These are phyloP conservation scores for Paratrypauchen microcephalus DNA, from an alignment of 2,797 vertebrate species.

Conservation along the genomic window DNA sequence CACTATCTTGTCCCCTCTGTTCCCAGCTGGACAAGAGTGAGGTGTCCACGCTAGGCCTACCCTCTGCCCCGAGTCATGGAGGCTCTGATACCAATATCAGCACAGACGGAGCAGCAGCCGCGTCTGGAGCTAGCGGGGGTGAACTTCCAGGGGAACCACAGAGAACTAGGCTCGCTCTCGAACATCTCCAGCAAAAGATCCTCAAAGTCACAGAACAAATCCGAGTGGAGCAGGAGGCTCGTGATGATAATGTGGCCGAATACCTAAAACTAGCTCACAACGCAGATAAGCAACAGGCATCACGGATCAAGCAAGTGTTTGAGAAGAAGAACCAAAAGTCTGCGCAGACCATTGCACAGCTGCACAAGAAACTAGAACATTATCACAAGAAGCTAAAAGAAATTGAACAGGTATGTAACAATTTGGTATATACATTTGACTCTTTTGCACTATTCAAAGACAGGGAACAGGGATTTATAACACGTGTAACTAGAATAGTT, in stretches of 20 bases:
- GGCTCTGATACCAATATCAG: constrained; percentile 90
- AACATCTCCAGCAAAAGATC: constrained; percentile 98
- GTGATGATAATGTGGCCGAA: constrained; percentile 95
- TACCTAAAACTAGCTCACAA: constrained; percentile 97
- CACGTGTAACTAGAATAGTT: background rate
- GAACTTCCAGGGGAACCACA: constrained; percentile 88
- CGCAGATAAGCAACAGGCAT: constrained; percentile 94
- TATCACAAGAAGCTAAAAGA: constrained; percentile 96
- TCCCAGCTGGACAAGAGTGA: constrained; percentile 94
- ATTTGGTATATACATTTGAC: too few species aligned
- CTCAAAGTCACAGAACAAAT: constrained; percentile 99
- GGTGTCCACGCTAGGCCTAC: constrained; percentile 80
- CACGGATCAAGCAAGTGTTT: constrained; percentile 97
- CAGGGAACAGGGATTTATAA: background rate
- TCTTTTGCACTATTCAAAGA: background rate
- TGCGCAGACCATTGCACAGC: constrained; percentile 93
- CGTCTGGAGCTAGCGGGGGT: constrained; percentile 61
- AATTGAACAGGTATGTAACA: constrained; percentile 84
- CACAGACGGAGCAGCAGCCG: constrained; percentile 81
- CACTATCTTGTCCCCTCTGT: constrained; percentile 22
- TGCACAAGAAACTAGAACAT: constrained; percentile 98
- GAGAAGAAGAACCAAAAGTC: constrained; percentile 99
- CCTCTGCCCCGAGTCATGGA: constrained; percentile 83
- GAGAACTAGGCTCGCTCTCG: constrained; percentile 88
- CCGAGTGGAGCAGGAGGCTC: constrained; percentile 95